Percentiles rank a stretch among this genome's conserved stretches.
These are phyloP conservation scores for Lycodopsis pacificus DNA, from an alignment of 2,797 vertebrate genomes.

Conservation along the genomic window DNA sequence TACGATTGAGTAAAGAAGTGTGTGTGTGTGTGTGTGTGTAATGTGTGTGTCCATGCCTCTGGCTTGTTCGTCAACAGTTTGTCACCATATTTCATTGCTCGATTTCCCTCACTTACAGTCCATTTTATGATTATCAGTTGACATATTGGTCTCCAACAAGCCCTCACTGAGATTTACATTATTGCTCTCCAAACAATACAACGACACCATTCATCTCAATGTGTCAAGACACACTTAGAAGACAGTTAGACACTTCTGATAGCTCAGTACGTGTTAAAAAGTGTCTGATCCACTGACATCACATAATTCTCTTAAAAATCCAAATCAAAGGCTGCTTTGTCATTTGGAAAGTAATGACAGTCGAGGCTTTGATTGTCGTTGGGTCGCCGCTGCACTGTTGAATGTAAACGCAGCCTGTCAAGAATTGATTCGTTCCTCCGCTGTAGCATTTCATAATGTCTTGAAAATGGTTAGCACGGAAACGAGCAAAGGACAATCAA, in stretches of 20 bases:
- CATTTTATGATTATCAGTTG: constrained; percentile 29
- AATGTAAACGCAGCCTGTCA: constrained; percentile 67
- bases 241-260: constrained; percentile 43
- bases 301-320: constrained; percentile 37
- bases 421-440: constrained; percentile 29
- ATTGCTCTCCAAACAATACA: constrained; percentile 28
- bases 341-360: constrained; percentile 31
- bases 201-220: constrained; percentile 47
- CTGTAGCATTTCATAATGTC: constrained; percentile 40
- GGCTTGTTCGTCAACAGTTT: constrained; percentile 10
- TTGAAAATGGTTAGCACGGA: constrained; percentile 48
- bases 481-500: constrained; percentile 48
- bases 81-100: neutral
- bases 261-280: constrained; percentile 30
- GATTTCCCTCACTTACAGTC: neutral
- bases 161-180: constrained; percentile 17
- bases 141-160: constrained; percentile 32
- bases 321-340: constrained; percentile 6
- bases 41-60: neutral
- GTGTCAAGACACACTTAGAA: constrained; percentile 29
- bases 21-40: neutral
- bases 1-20: neutral
- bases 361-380: constrained; percentile 33
- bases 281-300: constrained; percentile 35
- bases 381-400: constrained; percentile 11